These are phyloP conservation scores for Coccyzus lansbergi DNA, from an alignment of 2,797 vertebrate genomes.

Conservation along the genomic window DNA sequence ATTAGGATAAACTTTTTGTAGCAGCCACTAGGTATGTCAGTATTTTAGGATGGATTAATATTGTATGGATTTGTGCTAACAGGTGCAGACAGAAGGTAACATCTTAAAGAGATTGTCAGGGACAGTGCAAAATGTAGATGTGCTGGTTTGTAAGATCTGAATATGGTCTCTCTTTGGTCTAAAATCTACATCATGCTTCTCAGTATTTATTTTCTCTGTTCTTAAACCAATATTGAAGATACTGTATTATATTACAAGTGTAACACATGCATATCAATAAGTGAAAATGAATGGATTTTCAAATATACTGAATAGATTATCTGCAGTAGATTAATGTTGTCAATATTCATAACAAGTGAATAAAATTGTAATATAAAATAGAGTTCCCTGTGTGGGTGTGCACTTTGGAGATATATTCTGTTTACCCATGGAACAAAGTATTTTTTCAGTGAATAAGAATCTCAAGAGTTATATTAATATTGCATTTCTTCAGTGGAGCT, in stretches of 20 bases:
- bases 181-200: slow-evolving; percentile 69
- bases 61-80: slow-evolving; percentile 23
- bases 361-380: slow-evolving; percentile 78
- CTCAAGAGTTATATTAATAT: neutral
- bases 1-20: slow-evolving; percentile 50
- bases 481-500: neutral
- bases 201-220: slow-evolving; percentile 59
- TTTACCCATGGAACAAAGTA: neutral
- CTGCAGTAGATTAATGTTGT: slow-evolving; percentile 76
- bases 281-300: slow-evolving; percentile 81
- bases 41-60: slow-evolving; percentile 54
- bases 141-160: slow-evolving; percentile 67
- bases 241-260: slow-evolving; percentile 80
- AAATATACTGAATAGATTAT: slow-evolving; percentile 74
- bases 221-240: slow-evolving; percentile 70
- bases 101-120: slow-evolving; percentile 50
- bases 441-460: neutral
- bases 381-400: slow-evolving; percentile 46
- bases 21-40: slow-evolving; percentile 12
- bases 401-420: slow-evolving; percentile 16
- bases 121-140: slow-evolving; percentile 49
- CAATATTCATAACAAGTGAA: slow-evolving; percentile 74
- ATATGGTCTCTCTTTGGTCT: slow-evolving; percentile 58
- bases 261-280: slow-evolving; percentile 79
- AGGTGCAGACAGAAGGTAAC: neutral